Evolutionary conservation across 2,888 invertebrate genomes (phyloP).

Genomic region (Scotopteryx bipunctaria): DNA sequence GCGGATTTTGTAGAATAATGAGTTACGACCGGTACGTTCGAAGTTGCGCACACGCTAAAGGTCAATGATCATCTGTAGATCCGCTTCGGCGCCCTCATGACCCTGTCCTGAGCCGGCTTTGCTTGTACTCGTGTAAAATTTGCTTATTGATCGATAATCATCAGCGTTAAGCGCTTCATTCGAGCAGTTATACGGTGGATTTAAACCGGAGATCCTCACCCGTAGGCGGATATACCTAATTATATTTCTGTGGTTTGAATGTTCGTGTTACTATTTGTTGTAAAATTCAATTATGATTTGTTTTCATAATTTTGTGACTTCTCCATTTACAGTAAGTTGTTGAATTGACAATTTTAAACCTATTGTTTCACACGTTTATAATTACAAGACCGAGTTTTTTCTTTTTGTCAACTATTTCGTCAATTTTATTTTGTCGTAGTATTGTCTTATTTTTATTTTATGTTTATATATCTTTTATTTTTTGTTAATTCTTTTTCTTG

Average conservation of each 20-base stretch:
- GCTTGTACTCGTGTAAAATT: constrained; percentile 57
- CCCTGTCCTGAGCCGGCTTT: constrained; percentile 74
- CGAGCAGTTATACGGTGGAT: constrained; percentile 29
- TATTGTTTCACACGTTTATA: not conserved
- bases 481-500: too few species aligned
- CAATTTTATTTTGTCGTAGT: not conserved
- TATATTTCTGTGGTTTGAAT: constrained; percentile 15
- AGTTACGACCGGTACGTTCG: constrained; percentile 73
- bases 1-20: constrained; percentile 60
- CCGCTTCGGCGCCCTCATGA: constrained; percentile 81
- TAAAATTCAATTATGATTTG: constrained; percentile 21
- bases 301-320: constrained; percentile 13
- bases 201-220: constrained; percentile 23
- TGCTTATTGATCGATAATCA: constrained; percentile 66
- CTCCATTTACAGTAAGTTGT: constrained; percentile 16
- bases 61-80: constrained; percentile 83
- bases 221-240: constrained; percentile 27
- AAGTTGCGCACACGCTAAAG: constrained; percentile 76
- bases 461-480: too few species aligned
- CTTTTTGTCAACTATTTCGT: not conserved
- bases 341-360: not conserved
- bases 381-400: not conserved
- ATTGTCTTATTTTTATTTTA: too few species aligned
- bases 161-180: constrained; percentile 41
- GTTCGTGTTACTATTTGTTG: constrained; percentile 2